Evolutionary conservation across 2,113 vertebrate genomes (phyloP).

Genomic region (Archilochus colubris): DNA sequence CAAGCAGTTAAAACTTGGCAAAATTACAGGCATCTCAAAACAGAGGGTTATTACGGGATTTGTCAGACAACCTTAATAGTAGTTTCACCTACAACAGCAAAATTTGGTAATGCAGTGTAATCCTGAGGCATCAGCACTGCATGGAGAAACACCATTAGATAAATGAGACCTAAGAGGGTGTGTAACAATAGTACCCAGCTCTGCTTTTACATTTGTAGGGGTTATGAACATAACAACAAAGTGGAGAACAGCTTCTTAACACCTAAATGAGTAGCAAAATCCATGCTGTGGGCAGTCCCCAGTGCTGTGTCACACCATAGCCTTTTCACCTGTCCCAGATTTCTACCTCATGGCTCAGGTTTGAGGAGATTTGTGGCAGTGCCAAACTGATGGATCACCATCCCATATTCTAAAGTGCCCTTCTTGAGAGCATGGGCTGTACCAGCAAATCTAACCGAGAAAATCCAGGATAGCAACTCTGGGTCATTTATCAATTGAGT

Average conservation of each 20-base stretch:
- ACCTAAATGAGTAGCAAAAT: neutral
- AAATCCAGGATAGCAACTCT: constrained; percentile 3
- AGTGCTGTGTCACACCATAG: neutral
- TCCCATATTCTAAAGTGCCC: constrained; percentile 53
- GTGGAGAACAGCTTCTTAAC: neutral
- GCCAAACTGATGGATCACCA: constrained; percentile 57
- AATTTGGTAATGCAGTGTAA: neutral
- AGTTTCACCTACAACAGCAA: constrained; percentile 49
- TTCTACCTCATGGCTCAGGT: constrained; percentile 26
- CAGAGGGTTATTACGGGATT: neutral
- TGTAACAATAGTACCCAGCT: neutral
- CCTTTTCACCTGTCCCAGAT: neutral
- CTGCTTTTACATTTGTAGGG: neutral
- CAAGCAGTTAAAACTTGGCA: constrained; percentile 1
- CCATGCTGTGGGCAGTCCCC: neutral
- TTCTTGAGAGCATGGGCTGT: neutral
- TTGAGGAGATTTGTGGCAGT: constrained; percentile 34
- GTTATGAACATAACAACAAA: neutral
- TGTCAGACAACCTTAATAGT: constrained; percentile 49
- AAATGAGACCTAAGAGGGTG: constrained; percentile 30
- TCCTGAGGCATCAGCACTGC: constrained; percentile 56
- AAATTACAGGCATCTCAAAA: neutral
- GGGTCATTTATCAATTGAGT: constrained; percentile 34
- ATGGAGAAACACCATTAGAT: constrained; percentile 9
- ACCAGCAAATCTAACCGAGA: constrained; percentile 12